phyloP scores from a whole-genome alignment of 2,113 vertebrate genomes.

The Talpa occidentalis region DNA sequence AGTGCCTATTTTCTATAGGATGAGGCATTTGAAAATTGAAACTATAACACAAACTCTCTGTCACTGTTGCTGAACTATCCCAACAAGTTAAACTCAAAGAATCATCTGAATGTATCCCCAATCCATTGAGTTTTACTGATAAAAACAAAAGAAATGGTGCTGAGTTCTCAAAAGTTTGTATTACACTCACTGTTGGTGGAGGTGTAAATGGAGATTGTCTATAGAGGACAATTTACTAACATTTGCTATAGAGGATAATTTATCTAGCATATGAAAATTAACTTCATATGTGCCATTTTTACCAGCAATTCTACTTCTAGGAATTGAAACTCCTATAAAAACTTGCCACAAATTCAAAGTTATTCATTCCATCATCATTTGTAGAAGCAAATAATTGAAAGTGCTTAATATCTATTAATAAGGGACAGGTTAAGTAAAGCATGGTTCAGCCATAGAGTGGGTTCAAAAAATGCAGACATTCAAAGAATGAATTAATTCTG shows the following conservation, averaged over 20 bases:
- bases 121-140: neutral
- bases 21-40: neutral
- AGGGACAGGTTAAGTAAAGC: neutral
- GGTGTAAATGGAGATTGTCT: neutral
- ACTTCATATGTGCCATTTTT: neutral
- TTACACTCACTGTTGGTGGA: neutral
- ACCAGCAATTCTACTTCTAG: neutral
- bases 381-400: neutral
- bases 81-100: neutral
- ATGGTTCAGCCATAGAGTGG: neutral
- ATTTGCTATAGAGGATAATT: neutral
- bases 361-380: neutral
- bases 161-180: neutral
- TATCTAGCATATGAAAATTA: slow-evolving; percentile 29
- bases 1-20: neutral
- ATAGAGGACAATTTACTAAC: neutral
- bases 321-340: neutral
- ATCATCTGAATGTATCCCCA: neutral
- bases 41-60: neutral
- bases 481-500: neutral
- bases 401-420: neutral
- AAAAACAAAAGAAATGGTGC: neutral
- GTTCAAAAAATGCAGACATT: neutral
- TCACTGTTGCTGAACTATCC: neutral
- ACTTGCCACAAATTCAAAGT: neutral